phyloP scores from a whole-genome alignment of 2,888 invertebrate genomes.

The Eupelmus urozonus region DNA sequence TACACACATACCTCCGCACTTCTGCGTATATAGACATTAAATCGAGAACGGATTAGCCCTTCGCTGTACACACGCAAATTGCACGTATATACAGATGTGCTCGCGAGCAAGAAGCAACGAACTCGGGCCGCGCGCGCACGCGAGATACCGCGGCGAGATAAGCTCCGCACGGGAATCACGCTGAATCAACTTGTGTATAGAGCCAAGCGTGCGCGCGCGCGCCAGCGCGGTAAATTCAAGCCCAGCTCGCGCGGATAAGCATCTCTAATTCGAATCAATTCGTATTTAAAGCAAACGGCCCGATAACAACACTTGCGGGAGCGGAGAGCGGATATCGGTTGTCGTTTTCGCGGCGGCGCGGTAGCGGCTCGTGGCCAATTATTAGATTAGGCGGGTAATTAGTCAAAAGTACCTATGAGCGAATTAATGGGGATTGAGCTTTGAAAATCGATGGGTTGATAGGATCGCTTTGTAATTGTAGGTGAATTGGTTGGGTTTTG shows the following conservation, averaged over 20 bases:
- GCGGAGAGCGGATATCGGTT: conserved; percentile 41
- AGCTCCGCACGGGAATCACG: conserved; percentile 17
- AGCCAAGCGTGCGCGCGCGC: too few species aligned
- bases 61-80: background rate
- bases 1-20: too few species aligned
- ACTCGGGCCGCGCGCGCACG: background rate
- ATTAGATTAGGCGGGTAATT: conserved; percentile 46
- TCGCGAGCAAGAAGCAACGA: background rate
- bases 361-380: conserved; percentile 3
- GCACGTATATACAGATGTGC: background rate
- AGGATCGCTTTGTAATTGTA: background rate
- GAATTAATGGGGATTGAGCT: background rate
- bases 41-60: background rate
- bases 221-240: conserved; percentile 14
- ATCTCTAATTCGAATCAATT: conserved; percentile 60
- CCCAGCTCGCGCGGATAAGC: conserved; percentile 34
- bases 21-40: background rate
- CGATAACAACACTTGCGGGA: conserved; percentile 53
- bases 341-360: conserved; percentile 43
- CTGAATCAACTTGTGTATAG: conserved; percentile 21
- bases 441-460: background rate
- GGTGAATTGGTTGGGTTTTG: too few species aligned
- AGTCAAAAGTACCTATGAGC: conserved; percentile 3
- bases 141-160: conserved; percentile 15
- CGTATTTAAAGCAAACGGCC: conserved; percentile 57